These are phyloP conservation scores for Pionites leucogaster DNA, from an alignment of 2,113 vertebrate species.

Conservation along the genomic window DNA sequence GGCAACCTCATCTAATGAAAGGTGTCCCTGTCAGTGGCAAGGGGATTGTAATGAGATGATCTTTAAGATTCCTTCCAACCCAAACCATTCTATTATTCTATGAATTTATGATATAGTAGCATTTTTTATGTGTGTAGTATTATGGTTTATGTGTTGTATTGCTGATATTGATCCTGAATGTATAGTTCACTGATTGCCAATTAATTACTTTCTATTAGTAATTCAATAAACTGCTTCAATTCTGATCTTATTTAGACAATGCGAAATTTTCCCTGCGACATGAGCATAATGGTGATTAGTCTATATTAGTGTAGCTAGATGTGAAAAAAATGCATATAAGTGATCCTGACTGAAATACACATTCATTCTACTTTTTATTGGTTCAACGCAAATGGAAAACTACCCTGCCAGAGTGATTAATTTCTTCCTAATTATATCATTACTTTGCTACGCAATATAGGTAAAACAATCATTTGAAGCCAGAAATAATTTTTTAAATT, in stretches of 20 bases:
- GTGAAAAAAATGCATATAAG: neutral
- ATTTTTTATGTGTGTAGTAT: neutral
- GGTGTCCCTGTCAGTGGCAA: neutral
- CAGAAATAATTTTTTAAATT: neutral
- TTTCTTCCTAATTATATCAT: slow-evolving; percentile 43
- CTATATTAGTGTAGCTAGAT: neutral
- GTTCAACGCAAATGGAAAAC: neutral
- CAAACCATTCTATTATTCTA: neutral
- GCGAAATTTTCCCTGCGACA: neutral
- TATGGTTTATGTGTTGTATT: neutral
- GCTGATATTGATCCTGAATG: neutral
- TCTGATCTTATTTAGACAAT: neutral
- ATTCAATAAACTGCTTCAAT: neutral
- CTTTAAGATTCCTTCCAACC: neutral
- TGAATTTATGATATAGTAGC: neutral
- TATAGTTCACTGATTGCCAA: neutral
- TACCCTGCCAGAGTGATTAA: neutral
- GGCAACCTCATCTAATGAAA: neutral
- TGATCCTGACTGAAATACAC: neutral
- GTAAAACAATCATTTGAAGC: slow-evolving; percentile 21
- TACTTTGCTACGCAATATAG: slow-evolving; percentile 22
- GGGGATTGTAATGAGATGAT: neutral
- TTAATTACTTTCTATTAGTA: slow-evolving; percentile 17
- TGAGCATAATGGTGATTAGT: neutral
- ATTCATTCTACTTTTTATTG: neutral